These are phyloP conservation scores for Tridacna crocea DNA, from an alignment of 2,888 invertebrate genomes.

Conservation along the genomic window DNA sequence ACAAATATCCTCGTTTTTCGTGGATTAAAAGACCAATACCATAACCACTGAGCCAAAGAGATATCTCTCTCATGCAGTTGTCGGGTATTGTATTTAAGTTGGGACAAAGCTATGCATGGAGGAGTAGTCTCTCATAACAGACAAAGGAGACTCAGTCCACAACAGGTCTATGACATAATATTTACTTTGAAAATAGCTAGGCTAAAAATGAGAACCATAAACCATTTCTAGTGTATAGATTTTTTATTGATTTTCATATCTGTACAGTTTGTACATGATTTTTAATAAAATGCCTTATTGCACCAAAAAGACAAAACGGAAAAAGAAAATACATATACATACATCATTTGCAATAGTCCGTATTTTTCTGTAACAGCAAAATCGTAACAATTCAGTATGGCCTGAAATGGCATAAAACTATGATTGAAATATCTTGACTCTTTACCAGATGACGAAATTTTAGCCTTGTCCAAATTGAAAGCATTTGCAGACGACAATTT, in stretches of 20 bases:
- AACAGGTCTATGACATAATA: too few relatives aligned
- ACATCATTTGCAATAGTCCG: not conserved
- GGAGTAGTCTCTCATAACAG: too few relatives aligned
- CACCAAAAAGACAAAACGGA: constrained; percentile 14
- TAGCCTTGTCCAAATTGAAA: not conserved
- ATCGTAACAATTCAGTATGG: not conserved
- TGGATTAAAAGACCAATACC: too few relatives aligned
- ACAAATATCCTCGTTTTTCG: too few relatives aligned
- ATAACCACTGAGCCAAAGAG: too few relatives aligned
- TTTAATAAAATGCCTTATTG: constrained; percentile 27
- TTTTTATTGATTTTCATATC: constrained; percentile 11
- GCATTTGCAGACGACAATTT: not conserved
- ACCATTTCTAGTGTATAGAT: constrained; percentile 9
- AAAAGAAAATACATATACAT: not conserved
- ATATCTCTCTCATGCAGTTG: too few relatives aligned
- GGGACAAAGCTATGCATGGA: too few relatives aligned
- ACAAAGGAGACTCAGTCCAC: too few relatives aligned
- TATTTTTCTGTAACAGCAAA: not conserved
- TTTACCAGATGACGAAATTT: too few relatives aligned
- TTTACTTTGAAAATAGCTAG: too few relatives aligned
- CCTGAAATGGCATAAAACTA: not conserved
- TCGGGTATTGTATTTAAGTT: too few relatives aligned
- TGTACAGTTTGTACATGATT: constrained; percentile 25
- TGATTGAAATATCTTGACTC: too few relatives aligned
- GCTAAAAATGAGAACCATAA: not conserved